These are phyloP conservation scores for Remorina albescens DNA, from an alignment of 2,797 vertebrate genomes.

Conservation along the genomic window DNA sequence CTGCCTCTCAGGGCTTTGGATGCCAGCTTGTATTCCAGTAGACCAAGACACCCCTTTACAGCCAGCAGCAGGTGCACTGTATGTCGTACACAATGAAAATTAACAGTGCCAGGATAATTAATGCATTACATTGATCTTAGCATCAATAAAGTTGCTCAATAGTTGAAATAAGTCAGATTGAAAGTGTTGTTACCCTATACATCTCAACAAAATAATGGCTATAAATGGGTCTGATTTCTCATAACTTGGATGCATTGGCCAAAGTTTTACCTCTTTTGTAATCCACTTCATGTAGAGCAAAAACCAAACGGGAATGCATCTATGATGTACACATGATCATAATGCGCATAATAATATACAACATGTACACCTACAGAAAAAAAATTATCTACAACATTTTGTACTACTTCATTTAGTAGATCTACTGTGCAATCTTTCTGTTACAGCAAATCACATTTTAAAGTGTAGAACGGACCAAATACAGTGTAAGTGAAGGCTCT, in stretches of 20 bases:
- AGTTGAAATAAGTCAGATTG: neutral
- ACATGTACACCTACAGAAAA: neutral
- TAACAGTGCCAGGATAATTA: rapidly evolving
- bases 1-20: constrained; percentile 32
- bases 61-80: constrained; percentile 44
- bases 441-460: neutral
- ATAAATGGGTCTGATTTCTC: no score
- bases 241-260: no score
- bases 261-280: no score
- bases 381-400: neutral
- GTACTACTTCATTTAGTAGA: neutral
- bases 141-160: neutral
- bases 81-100: constrained; percentile 5
- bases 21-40: constrained; percentile 27
- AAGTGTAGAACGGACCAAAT: neutral
- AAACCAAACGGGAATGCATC: neutral
- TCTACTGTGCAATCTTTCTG: neutral
- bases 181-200: neutral
- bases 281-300: no score
- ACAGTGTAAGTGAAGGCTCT: no score
- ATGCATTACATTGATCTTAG: neutral
- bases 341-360: no score
- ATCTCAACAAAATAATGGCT: neutral
- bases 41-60: constrained; percentile 13
- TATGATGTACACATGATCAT: no score